A percentile compares a stretch with the other conserved stretches of the same genome.
These are phyloP conservation scores for Danaus melanippus DNA, from an alignment of 1,140 invertebrate genomes.

Conservation along the genomic window DNA sequence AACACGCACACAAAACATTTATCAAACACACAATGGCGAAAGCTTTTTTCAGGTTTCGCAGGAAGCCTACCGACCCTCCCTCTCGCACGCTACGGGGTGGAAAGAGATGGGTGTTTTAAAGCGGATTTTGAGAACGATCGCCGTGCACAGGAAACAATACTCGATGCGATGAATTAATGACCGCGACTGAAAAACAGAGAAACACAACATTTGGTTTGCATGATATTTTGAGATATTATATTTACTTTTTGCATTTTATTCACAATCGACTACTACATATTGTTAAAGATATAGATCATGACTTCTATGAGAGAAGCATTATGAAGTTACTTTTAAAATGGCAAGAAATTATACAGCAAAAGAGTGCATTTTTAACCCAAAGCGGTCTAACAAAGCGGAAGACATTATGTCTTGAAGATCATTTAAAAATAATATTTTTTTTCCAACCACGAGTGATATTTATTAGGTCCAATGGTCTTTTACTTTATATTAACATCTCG, in stretches of 20 bases:
- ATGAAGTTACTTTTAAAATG: too few relatives aligned
- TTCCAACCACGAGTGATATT: not conserved
- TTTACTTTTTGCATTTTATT: too few relatives aligned
- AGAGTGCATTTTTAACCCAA: too few relatives aligned
- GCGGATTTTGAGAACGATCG: slow-evolving; percentile 52
- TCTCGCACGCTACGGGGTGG: slow-evolving; percentile 11
- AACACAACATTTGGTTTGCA: slow-evolving; percentile 18
- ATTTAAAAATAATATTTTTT: slow-evolving; percentile 1
- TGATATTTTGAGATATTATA: too few relatives aligned
- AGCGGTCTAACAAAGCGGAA: too few relatives aligned
- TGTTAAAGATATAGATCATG: too few relatives aligned
- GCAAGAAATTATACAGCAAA: too few relatives aligned
- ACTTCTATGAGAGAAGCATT: too few relatives aligned
- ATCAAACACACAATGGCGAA: slow-evolving; percentile 38
- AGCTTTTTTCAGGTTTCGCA: slow-evolving; percentile 59
- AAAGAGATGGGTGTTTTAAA: slow-evolving; percentile 43
- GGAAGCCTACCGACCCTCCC: slow-evolving; percentile 40
- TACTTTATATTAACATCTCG: too few relatives aligned
- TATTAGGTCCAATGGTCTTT: not conserved
- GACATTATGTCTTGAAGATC: too few relatives aligned
- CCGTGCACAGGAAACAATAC: slow-evolving; percentile 61
- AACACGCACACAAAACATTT: slow-evolving; percentile 36
- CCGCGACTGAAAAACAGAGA: slow-evolving; percentile 40
- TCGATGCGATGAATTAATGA: slow-evolving; percentile 64
- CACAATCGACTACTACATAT: too few relatives aligned